Evolutionary conservation across 37 sponge, comb jelly and placozoan species (phyloP).

Genomic region (Bolinopsis microptera): DNA sequence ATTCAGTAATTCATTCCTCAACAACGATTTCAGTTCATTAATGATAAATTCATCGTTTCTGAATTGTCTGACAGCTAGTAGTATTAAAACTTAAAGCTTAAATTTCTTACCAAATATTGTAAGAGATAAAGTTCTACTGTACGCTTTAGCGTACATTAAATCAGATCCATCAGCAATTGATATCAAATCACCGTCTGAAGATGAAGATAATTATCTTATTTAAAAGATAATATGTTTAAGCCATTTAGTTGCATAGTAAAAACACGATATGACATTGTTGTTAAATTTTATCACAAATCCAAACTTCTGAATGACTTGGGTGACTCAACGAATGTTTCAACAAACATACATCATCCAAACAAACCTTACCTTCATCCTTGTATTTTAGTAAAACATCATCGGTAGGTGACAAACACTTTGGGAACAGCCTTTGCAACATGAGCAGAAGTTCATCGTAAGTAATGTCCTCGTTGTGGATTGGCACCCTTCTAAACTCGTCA

Average conservation of each 20-base stretch:
- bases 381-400: constrained; percentile 91
- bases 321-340: background rate
- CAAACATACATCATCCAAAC: no score
- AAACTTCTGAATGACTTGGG: background rate
- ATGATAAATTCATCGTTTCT: no score
- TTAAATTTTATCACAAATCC: no score
- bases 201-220: no score
- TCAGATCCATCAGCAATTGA: constrained; percentile 83
- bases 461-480: constrained; percentile 90
- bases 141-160: constrained; percentile 82
- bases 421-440: constrained; percentile 87
- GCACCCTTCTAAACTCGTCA: constrained; percentile 80
- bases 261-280: no score
- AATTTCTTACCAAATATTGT: constrained; percentile 72
- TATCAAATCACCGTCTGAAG: constrained; percentile 82
- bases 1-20: no score
- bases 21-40: no score
- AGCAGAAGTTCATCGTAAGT: constrained; percentile 92
- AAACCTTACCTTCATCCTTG: constrained; percentile 87
- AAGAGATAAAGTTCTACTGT: constrained; percentile 71
- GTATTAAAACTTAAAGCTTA: background rate
- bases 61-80: no score
- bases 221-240: no score
- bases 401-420: constrained; percentile 71
- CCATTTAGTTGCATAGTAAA: no score